Evolutionary conservation across 2,113 vertebrate species (phyloP), one percentile per base, ranked within the genome.

Genomic region (Istiophorus platypterus): DNA sequence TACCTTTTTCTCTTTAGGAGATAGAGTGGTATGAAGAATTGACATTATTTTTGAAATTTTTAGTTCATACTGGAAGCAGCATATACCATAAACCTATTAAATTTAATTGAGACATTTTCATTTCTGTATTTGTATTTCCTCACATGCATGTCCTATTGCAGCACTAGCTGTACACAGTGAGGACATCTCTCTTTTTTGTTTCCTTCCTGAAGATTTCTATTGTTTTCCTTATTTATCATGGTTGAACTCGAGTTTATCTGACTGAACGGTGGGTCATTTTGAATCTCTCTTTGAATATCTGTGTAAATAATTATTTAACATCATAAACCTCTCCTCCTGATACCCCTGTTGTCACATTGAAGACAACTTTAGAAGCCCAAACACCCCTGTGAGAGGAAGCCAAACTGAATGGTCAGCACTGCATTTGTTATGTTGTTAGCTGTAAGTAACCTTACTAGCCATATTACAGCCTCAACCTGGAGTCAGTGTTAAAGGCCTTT

Each of bases 361-460:
- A 65, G 27, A 10, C 9, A 45, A 14, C 54, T 73, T 26, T 24
- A 58, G 20, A 76, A 58, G 15, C 29, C 13, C 37, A 34, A 15
- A 59, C 11, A 39, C 29, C 54, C 42, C 1, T 3, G n/a, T 12
- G 0, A 65, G 26, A 84, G 6, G 15, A 61, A 57, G 37, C 1
- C 15, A 85, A 76, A 72, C 7, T 11, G 15, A 45, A 37, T 4
- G 10, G 34, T 81, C 72, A 52, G 70, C 81, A 78, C 59, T 75
- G 47, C 15, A 39, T 87, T n/a, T n/a, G 72, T n/a, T 71, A 57
- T 42, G 51, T 41, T 64, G 59, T 49, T 76, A 42, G 42, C 63
- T 64, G 67, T 87, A 63, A 84, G 72, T 39, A 68, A 22, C 49
- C 37, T 49, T 5, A 22, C 7, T 56, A 20, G 59, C 20, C 41